Evolutionary conservation across 2,888 invertebrate species (phyloP).

Genomic region (Melikaiella ostensackeni): DNA sequence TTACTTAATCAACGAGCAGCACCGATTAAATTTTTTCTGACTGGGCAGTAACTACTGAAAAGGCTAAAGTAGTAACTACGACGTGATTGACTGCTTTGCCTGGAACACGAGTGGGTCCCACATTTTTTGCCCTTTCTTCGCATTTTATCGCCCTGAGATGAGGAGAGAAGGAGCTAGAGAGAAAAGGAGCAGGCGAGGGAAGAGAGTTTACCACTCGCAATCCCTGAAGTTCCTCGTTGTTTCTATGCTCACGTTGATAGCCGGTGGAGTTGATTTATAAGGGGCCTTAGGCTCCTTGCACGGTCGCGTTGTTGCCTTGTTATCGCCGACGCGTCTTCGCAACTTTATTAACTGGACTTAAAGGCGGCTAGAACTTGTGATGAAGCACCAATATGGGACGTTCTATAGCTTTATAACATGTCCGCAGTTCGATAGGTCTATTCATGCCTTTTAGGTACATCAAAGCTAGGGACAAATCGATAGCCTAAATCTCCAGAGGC

Average conservation of each 20-base stretch:
- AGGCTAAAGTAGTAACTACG: neutral
- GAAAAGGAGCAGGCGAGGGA: neutral
- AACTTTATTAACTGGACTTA: constrained; percentile 64
- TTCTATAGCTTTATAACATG: neutral
- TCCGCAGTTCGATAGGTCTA: constrained; percentile 7
- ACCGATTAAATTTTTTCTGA: constrained; percentile 12
- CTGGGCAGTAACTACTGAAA: constrained; percentile 10
- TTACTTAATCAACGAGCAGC: constrained; percentile 29
- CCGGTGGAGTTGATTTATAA: constrained; percentile 60
- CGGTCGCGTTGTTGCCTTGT: constrained; percentile 60
- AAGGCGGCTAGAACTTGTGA: constrained; percentile 49
- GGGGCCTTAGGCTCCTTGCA: constrained; percentile 53
- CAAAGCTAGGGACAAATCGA: neutral
- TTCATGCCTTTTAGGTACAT: neutral
- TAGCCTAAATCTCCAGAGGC: no score
- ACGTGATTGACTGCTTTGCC: constrained; percentile 39
- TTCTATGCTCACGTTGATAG: constrained; percentile 44
- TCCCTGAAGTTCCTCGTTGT: constrained; percentile 42
- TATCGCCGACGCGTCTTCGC: constrained; percentile 61
- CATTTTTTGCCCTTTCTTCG: constrained; percentile 37
- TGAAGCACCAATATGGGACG: constrained; percentile 40
- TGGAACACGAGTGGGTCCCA: constrained; percentile 25
- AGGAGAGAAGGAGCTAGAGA: neutral
- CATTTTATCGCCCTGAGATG: constrained; percentile 32
- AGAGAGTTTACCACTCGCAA: constrained; percentile 38